Percentiles rank a stretch among this genome's conserved stretches.
Evolutionary conservation across 2,888 invertebrate genomes (phyloP).

Genomic region (Diaprepes abbreviatus): DNA sequence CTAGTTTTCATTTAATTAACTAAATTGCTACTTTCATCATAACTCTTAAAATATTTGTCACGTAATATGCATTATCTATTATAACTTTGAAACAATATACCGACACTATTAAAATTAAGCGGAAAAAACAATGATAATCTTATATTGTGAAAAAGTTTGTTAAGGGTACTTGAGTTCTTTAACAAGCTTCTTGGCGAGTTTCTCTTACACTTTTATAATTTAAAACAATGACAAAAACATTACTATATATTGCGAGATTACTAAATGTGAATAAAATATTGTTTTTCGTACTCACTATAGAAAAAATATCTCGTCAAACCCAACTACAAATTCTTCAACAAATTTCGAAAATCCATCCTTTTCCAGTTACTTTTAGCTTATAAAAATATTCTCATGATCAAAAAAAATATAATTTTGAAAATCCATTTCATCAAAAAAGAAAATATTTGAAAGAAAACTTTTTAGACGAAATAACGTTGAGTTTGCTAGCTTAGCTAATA

Average conservation of each 20-base stretch:
- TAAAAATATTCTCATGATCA: no score
- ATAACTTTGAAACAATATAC: constrained; percentile 9
- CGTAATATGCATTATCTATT: constrained; percentile 9
- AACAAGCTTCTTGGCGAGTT: constrained; percentile 6
- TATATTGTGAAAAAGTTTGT: constrained; percentile 24
- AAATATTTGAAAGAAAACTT: no score
- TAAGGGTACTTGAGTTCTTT: constrained; percentile 25
- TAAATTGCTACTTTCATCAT: background rate
- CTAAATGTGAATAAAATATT: no score
- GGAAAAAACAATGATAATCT: constrained; percentile 10
- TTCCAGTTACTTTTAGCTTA: no score
- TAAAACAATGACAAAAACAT: constrained; percentile 20
- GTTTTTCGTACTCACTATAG: no score
- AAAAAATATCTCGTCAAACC: no score
- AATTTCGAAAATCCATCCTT: no score
- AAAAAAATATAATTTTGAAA: no score
- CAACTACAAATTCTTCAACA: no score
- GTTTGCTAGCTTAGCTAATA: no score
- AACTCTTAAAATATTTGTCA: constrained; percentile 6
- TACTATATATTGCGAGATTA: background rate
- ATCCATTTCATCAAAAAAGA: no score
- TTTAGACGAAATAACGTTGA: no score
- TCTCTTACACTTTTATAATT: constrained; percentile 31
- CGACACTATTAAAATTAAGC: constrained; percentile 4
- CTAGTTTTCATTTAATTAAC: constrained; percentile 4